Percentiles rank a stretch among this genome's conserved stretches.
These are phyloP conservation scores for Agriopis marginaria DNA, from an alignment of 2,888 invertebrate species.

Conservation along the genomic window DNA sequence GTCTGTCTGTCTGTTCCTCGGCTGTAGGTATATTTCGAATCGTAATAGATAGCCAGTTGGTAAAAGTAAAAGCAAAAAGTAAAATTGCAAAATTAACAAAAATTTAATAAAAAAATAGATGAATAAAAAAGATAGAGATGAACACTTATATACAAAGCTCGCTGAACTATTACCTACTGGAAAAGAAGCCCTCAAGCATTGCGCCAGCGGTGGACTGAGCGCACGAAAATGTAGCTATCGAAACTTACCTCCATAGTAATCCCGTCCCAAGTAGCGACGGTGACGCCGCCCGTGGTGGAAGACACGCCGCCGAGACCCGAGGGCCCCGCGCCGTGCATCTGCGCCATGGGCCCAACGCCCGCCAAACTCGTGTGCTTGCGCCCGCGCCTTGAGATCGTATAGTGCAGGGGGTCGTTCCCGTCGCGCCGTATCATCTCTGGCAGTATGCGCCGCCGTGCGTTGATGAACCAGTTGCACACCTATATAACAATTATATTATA, in stretches of 20 bases:
- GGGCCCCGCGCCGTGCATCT: constrained; percentile 56
- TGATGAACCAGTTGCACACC: constrained; percentile 98
- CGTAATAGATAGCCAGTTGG: no score
- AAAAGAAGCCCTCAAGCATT: no score
- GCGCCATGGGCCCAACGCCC: constrained; percentile 55
- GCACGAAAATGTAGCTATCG: neutral
- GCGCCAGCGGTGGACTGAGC: neutral
- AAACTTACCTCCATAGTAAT: constrained; percentile 71
- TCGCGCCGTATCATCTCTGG: constrained; percentile 97
- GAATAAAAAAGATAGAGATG: no score
- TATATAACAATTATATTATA: constrained; percentile 42
- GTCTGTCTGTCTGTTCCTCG: no score
- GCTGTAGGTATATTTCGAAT: no score
- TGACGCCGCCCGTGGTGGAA: constrained; percentile 56
- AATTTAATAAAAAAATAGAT: no score
- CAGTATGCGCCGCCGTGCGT: constrained; percentile 95
- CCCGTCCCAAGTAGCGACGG: constrained; percentile 73
- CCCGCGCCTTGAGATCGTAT: constrained; percentile 95
- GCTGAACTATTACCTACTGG: no score
- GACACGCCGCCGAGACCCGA: constrained; percentile 56
- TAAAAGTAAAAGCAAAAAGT: no score
- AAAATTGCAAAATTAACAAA: no score
- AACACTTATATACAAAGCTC: no score
- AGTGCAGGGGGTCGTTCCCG: constrained; percentile 95
- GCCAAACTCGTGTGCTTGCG: constrained; percentile 87